Base-by-base conservation (phyloP, 2,888 invertebrate genomes). In the Fragum fragum region DNA sequence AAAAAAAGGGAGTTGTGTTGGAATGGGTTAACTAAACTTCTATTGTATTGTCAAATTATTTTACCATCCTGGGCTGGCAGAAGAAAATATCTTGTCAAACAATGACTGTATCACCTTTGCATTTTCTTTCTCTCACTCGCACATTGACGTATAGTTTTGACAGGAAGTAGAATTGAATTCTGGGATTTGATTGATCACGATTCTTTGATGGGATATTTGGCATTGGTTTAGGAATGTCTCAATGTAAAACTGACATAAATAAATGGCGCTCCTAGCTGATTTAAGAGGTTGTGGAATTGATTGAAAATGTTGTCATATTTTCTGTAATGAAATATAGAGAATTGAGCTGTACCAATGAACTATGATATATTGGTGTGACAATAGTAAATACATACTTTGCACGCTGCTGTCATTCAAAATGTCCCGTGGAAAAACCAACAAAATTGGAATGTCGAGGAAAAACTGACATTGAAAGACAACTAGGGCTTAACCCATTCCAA, bases 71-170 rank as follows among this genome's bases (percentile, higher is more conserved):
- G 7, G 16, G 5, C 16, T 47, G 47, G 29, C 18, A 28, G 71
- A 53, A 26, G 71, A 71, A 71, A 55, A 71, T 71, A 71, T 71
- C 71, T 57, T 71, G 71, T 55, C 71, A 57, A 66, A 66, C 66
- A 66, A 66, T 66, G 66, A 14, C 28, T 55, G 53, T 18, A 28
- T 53, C 71, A 55, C 71, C 53, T 29, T 53, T 53, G 66, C 59
- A 21, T 26, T 59, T 59, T 42, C n/a, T 42, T 47, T 29, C n/a
- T 47, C 55, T 29, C 39, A n/a, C 61, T 47, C 68, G 52, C 47
- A 66, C 28, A 70, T 79, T 74, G 74, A 69, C 79, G 72, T 80
- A n/a, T 75, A 75, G 63, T 63, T 80, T 68, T 80, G 79, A 80
- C 76, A 66, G 74, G 71, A 68, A 69, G 57, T 70, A 57, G 69